These are phyloP conservation scores for Etheostoma spectabile DNA, from an alignment of 2,113 vertebrate genomes.

Conservation along the genomic window DNA sequence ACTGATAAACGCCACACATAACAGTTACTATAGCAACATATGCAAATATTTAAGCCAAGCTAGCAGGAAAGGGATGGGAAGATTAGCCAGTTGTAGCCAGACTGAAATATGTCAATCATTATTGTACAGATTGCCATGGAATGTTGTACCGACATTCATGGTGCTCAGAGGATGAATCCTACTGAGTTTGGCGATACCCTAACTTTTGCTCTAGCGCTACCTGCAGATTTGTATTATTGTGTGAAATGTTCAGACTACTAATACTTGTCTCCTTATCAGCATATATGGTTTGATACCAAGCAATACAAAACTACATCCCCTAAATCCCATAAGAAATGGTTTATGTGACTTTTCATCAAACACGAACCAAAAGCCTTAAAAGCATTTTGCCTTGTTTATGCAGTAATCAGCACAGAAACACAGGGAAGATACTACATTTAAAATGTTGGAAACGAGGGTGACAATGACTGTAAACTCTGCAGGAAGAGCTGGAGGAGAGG, in stretches of 20 bases:
- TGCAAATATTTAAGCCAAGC: too few relatives aligned
- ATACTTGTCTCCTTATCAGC: background rate
- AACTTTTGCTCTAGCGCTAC: too few relatives aligned
- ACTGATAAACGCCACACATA: background rate
- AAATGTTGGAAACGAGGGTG: background rate
- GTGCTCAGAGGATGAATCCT: background rate
- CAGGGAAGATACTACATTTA: background rate
- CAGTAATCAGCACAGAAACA: background rate
- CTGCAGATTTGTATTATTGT: background rate
- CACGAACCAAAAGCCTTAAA: background rate
- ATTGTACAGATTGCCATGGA: background rate
- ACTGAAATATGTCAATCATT: background rate
- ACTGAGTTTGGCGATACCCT: background rate
- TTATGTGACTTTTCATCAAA: background rate
- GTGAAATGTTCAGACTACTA: background rate
- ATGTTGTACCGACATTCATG: background rate
- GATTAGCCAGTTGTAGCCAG: background rate
- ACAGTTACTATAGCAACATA: too few relatives aligned
- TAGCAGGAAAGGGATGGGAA: too few relatives aligned
- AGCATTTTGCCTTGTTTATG: background rate
- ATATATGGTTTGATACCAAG: background rate
- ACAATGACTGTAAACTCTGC: conserved; percentile 5
- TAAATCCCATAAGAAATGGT: background rate
- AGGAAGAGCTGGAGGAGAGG: conserved; percentile 5
- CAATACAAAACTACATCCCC: background rate